Base-by-base conservation (phyloP, 2,797 vertebrate genomes). In the Lutjanus argentimaculatus region DNA sequence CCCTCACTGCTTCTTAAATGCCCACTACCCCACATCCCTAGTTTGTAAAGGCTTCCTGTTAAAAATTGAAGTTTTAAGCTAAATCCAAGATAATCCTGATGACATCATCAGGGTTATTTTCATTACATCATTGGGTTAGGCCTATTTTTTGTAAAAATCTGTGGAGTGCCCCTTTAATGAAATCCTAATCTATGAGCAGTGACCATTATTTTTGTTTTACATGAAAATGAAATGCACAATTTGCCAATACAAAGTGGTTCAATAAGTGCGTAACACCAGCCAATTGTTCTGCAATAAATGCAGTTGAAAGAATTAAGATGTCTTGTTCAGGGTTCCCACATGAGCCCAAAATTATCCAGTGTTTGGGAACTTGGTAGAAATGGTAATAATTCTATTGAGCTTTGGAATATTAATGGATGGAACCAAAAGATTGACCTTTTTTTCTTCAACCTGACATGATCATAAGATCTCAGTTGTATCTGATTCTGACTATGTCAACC, bases 311-410 rank as follows among this genome's bases (percentile, higher is more conserved):
- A 40, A 10, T 49, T 15, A n/a, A 17, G 36, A 61, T 19, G 4
- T 63, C 22, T 64, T 43, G 52, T 61, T 25, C 51, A 72, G 63
- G 49, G 68, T 36, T 80, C 59, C 53, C 59, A 77, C 73, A 69
- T 21, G 2, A n/a, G 43, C 5, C 22, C 4, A 56, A 58, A 58
- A 11, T 17, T 1, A 8, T 66, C 13, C 6, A 1, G 56, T 49
- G 17, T 61, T 19, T 58, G 1, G 19, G 9, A 59, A 43, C 8
- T 22, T 71, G 16, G 1, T 42, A 15, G 11, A 0, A 22, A 25
- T 1, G 21, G 21, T 14, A 49, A 3, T 12, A 13, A 30, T 1
- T 43, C 8, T 15, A 19, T 4, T 3, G 22, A 30, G 0, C 2
- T 46, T 22, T 13, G 22, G 49, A 46, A 69, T 59, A 45, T 12